Base-by-base conservation (phyloP, 2,888 invertebrate species). In the Ormyrus rosae region DNA sequence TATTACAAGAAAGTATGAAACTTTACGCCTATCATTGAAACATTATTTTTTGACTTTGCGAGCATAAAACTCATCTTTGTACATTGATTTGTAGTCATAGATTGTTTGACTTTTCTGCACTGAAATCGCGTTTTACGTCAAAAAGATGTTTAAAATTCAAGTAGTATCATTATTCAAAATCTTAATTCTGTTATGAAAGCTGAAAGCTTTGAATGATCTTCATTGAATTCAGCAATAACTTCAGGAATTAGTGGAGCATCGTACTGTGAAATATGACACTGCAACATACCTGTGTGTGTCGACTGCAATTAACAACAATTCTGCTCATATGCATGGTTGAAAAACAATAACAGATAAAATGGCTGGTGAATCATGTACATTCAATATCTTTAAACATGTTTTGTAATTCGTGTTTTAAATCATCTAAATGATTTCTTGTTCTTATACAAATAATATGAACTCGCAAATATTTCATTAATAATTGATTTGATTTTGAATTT, bases 391-490 rank as follows among this genome's bases (percentile, higher is more conserved):
- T 94, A 51, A 95, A 89, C 89, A 96, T 92, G 55, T 93, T 93
- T 85, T 94, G 94, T 70, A 96, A 91, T 87, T 96, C 94, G 83
- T 96, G 94, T 89, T 96, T 96, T 53, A 98, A 93, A 88, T 98
- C 97, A 58, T 93, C 93, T 11, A 98, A 92, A 64, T 98, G 93
- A 83, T 96, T 95, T 74, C 96, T 94, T 0, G 98, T 97, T 84
- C 99, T 93, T 77, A 98, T 96, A 88, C 99, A 98, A 85, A 99
- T 98, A 0, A 98, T 98, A 89, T 98, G 98, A 6, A 98, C 98
- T 56, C 99, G 92, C 73, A 99, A 92, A 56, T 97, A 95, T 92
- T 99, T 99, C 94, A 99, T 96, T 6, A 98, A 98, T n/a, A 99
- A 93, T 87, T 96, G 95, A 91, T 98, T 97, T 46, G 97, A 96